A percentile compares a stretch with the other conserved stretches of the same genome.
Conservation (phyloP, 2,113 vertebrate genomes). For the Hippocampus mohnikei region DNA sequence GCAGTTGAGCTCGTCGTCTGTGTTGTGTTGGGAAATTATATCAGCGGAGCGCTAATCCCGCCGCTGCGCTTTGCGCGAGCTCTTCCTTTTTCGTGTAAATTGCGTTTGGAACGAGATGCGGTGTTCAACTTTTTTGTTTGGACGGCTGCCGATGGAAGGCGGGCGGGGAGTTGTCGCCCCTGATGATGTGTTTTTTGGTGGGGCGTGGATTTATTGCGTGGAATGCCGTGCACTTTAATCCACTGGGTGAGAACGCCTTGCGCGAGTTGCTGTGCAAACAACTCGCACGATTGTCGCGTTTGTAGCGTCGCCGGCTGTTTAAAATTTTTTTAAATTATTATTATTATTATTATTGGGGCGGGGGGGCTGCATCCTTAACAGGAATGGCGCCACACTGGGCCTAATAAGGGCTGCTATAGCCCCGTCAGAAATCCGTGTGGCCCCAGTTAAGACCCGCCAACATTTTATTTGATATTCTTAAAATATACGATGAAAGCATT, state of each 20-base stretch:
- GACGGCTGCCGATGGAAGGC: not conserved
- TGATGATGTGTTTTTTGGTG: not conserved
- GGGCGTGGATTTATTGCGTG: not conserved
- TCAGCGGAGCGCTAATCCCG: not conserved
- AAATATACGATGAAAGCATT: no score
- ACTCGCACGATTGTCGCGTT: not conserved
- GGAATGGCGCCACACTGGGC: no score
- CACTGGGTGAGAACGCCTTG: not conserved
- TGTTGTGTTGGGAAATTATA: not conserved
- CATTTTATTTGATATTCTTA: no score
- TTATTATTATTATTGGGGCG: no score
- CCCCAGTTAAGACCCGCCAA: no score
- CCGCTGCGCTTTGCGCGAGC: not conserved
- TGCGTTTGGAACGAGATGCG: not conserved
- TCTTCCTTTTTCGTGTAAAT: not conserved
- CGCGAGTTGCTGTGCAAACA: constrained; percentile 22
- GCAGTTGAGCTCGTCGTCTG: not conserved
- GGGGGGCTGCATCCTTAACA: no score
- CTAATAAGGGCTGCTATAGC: no score
- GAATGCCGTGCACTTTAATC: not conserved
- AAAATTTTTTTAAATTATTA: no score
- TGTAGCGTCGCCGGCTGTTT: not conserved
- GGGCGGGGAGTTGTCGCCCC: not conserved
- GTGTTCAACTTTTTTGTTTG: not conserved
- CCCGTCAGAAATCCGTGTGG: no score